Evolutionary conservation across 2,888 invertebrate species (phyloP), one percentile per base, ranked within the genome.

Genomic region (Hedya salicella): DNA sequence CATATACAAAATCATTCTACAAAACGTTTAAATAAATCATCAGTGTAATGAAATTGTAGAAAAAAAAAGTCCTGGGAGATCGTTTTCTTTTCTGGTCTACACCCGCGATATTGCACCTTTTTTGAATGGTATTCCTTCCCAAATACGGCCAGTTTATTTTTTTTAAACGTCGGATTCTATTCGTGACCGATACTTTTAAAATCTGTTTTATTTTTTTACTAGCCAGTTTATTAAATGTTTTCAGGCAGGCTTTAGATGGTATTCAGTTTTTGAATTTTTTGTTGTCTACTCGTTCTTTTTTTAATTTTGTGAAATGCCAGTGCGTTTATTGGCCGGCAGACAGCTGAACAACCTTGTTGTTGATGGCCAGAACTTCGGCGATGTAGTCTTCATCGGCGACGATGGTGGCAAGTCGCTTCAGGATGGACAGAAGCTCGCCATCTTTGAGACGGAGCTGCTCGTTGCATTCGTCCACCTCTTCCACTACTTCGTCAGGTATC

Each of bases 381-480:
- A 97, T 93, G 81, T 96, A 98, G 73, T 94, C 94, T 74, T 95
- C 93, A 79, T 98, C 97, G 21, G 93, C 92, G 83, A 97, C 93
- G 77, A 96, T 94, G 76, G 93, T 93, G 40, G 96, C 95, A 65
- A 97, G 90, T 17, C 94, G 93, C 73, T 93, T 93, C 65, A 97
- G 88, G 69, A 95, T 93, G 68, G 94, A 93, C 67, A 95, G 89
- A 54, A 97, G 92, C 70, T 94, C 93, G 0, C 94, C 94, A 70
- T 94, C 94, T 19, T 93, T 91, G 75, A 96, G 88, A 69, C 94
- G 95, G 70, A 97, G 92, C 82, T 97, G 97, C 60, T 95, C 94
- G 75, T 95, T 95, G 78, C 97, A 95, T 79, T 95, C 93, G 69
- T 93, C 91, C 54, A 96, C 91, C 78, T 94, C 94, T 69, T 94